Evolutionary conservation across 2,888 invertebrate genomes (phyloP).

Genomic region (Thyatira batis): DNA sequence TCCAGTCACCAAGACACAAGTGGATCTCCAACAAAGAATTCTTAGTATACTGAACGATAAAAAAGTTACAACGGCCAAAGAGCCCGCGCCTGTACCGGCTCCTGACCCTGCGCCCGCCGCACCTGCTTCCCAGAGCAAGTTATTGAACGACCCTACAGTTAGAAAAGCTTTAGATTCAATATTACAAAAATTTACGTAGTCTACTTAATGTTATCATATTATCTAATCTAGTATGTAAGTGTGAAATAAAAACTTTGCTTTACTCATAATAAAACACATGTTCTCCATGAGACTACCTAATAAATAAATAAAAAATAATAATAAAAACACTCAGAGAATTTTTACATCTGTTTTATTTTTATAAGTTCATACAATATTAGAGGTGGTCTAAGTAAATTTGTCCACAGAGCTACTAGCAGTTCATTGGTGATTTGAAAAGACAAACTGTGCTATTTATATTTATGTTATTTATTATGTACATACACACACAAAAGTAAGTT

Average conservation of each 20-base stretch:
- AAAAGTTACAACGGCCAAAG: slow-evolving; percentile 50
- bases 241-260: neutral
- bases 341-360: slow-evolving; percentile 71
- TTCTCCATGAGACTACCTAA: too few species aligned
- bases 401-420: slow-evolving; percentile 58
- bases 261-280: too few species aligned
- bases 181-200: slow-evolving; percentile 71
- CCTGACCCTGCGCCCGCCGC: slow-evolving; percentile 41
- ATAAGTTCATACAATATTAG: slow-evolving; percentile 68
- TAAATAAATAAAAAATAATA: too few species aligned
- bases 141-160: slow-evolving; percentile 90
- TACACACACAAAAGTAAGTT: slow-evolving; percentile 58
- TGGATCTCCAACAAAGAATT: slow-evolving; percentile 89
- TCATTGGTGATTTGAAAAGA: slow-evolving; percentile 67
- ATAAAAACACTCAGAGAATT: slow-evolving; percentile 44
- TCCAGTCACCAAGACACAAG: slow-evolving; percentile 81
- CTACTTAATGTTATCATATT: slow-evolving; percentile 1
- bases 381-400: slow-evolving; percentile 65
- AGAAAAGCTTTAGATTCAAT: slow-evolving; percentile 90
- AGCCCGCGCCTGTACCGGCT: slow-evolving; percentile 36
- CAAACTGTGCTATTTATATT: slow-evolving; percentile 62
- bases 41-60: slow-evolving; percentile 90
- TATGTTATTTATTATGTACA: slow-evolving; percentile 63
- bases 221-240: neutral
- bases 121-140: slow-evolving; percentile 67